Conservation (phyloP, 2,797 vertebrate species). For the Sciaenops ocellatus region DNA sequence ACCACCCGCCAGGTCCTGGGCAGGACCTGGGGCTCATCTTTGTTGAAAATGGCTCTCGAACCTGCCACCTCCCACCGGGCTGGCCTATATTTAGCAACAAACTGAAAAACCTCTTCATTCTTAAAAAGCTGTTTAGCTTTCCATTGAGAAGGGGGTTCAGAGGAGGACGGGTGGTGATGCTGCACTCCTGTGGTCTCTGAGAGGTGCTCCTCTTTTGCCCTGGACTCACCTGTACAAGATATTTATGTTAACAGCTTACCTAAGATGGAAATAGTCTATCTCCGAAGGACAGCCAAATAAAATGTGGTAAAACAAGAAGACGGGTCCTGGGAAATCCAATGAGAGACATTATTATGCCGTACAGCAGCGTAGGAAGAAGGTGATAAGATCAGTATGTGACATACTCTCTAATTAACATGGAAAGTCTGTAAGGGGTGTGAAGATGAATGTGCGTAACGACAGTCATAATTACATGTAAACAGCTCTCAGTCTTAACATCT, state of each 20-base stretch:
- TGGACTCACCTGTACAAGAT: slow-evolving; percentile 62
- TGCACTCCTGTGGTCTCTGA: slow-evolving; percentile 62
- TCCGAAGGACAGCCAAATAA: slow-evolving; percentile 15
- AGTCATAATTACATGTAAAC: neutral
- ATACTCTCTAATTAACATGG: slow-evolving; percentile 2
- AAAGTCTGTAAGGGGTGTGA: neutral
- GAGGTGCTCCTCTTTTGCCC: slow-evolving; percentile 60
- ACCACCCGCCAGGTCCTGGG: slow-evolving; percentile 83
- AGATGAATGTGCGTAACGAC: neutral
- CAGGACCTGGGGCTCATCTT: slow-evolving; percentile 87
- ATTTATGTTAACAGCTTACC: slow-evolving; percentile 34
- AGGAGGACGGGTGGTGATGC: slow-evolving; percentile 73
- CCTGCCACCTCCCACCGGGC: slow-evolving; percentile 79
- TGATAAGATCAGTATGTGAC: slow-evolving; percentile 5
- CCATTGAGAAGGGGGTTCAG: slow-evolving; percentile 80
- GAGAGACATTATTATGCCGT: slow-evolving; percentile 9
- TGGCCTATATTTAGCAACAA: slow-evolving; percentile 89
- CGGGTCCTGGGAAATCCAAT: slow-evolving; percentile 29
- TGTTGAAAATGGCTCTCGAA: slow-evolving; percentile 87
- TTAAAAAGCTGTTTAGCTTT: slow-evolving; percentile 86
- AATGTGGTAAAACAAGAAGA: slow-evolving; percentile 44
- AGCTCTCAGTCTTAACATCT: neutral
- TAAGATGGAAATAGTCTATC: slow-evolving; percentile 14
- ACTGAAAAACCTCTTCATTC: slow-evolving; percentile 87
- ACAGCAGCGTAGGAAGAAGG: neutral